Evolutionary conservation across 53 echinoderm and acorn worm genomes (phyloP).

Genomic region (Henricia sp.): DNA sequence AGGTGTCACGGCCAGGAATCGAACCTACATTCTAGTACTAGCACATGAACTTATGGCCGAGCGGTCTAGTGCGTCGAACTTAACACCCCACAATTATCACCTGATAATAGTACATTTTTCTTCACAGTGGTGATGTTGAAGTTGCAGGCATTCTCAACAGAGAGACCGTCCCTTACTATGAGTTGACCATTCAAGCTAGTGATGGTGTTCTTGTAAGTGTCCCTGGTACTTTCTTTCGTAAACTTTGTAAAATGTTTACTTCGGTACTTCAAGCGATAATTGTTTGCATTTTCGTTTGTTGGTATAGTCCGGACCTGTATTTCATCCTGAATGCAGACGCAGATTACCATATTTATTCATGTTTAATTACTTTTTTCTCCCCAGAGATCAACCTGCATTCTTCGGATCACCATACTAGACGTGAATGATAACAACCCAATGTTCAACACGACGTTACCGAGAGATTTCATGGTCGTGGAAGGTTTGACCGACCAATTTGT

Average conservation of each 20-base stretch:
- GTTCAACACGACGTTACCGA: conserved; percentile 48
- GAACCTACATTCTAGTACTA: too few relatives aligned
- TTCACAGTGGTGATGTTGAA: conserved; percentile 70
- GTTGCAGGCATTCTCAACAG: conserved; percentile 68
- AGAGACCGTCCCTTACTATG: conserved; percentile 56
- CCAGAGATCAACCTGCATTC: conserved; percentile 53
- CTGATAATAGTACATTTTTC: not conserved
- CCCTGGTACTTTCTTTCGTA: not conserved
- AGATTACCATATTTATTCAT: not conserved
- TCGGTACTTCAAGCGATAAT: too few relatives aligned
- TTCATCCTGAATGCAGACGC: not conserved
- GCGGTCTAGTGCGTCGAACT: too few relatives aligned
- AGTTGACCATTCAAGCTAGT: conserved; percentile 64
- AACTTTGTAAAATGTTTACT: not conserved
- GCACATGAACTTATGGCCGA: too few relatives aligned
- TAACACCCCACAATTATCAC: too few relatives aligned
- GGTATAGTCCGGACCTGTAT: not conserved
- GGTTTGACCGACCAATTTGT: conserved; percentile 56
- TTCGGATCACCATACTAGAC: conserved; percentile 65
- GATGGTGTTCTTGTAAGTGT: conserved; percentile 72
- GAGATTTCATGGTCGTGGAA: conserved; percentile 68
- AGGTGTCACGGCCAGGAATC: too few relatives aligned
- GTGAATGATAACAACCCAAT: conserved; percentile 77
- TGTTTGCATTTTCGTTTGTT: too few relatives aligned
- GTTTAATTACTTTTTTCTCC: not conserved